Evolutionary conservation across 2,888 invertebrate genomes (phyloP).

Genomic region (Bombylius discolor): DNA sequence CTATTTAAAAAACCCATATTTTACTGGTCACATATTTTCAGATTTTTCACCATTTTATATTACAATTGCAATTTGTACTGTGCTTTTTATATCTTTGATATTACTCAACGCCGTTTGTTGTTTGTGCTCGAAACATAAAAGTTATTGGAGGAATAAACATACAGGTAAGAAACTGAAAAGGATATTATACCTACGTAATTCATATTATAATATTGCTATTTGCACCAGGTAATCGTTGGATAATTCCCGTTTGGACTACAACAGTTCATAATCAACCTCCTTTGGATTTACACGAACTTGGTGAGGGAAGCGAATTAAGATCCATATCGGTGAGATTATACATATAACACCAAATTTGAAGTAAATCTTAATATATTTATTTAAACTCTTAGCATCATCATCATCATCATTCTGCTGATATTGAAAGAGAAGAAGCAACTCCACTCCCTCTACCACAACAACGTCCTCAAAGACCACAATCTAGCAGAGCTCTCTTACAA

Average conservation of each 20-base stretch:
- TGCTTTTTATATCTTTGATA: conserved; percentile 55
- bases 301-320: conserved; percentile 38
- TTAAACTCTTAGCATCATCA: conserved; percentile 15
- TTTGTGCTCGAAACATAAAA: conserved; percentile 64
- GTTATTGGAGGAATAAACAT: conserved; percentile 71
- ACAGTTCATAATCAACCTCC: conserved; percentile 74
- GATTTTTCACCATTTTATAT: conserved; percentile 80
- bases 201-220: too few species aligned
- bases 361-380: not conserved
- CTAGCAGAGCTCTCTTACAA: conserved; percentile 4
- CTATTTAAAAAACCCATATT: conserved; percentile 50
- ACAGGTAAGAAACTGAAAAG: conserved; percentile 39
- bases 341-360: too few species aligned
- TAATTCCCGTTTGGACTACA: conserved; percentile 70
- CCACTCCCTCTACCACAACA: conserved; percentile 23
- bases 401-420: not conserved
- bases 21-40: conserved; percentile 45
- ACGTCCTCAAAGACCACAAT: conserved; percentile 26
- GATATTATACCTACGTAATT: not conserved
- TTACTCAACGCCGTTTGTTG: conserved; percentile 66
- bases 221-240: conserved; percentile 63
- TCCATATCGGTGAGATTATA: not conserved
- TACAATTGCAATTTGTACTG: conserved; percentile 61
- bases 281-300: conserved; percentile 62
- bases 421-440: conserved; percentile 9